Evolutionary conservation across 1,140 invertebrate species (phyloP), one percentile per base, ranked within the genome.

Genomic region (Conus ventricosus): DNA sequence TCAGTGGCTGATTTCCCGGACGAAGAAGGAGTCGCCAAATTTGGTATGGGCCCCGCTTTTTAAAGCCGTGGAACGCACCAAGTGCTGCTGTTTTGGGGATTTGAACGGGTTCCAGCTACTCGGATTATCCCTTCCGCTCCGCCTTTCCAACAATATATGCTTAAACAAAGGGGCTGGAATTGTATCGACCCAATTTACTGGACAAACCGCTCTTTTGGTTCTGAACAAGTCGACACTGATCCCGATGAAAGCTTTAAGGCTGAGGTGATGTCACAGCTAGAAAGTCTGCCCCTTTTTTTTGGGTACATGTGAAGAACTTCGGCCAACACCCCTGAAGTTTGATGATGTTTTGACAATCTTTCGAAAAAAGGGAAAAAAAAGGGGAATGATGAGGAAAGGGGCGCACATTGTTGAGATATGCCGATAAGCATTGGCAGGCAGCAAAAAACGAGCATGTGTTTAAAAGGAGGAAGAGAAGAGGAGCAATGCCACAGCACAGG

Each of bases 161-260:
- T 99, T 0, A 99, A 98, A n/a, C n/a, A 93, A 98, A 98, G 95
- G 99, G 99, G 96, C 95, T 99, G 82, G 98, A 99, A 96, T 95
- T 99, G 2, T 99, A 99, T 93, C 97, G 98, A 92, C 95, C 96
- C 23, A 97, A 97, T 53, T 94, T 99, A 84, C 89, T 99, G 39
- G 95, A 97, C 11, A 99, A 98, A 94, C 98, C 98, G 96, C 97
- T 4, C 96, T 99, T 76, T 95, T 99, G 87, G 95, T 98, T 84
- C 93, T 99, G 0, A 99, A 99, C 94, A 99, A 99, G 97, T 97
- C 99, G 99, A 99, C 94, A 92, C 90, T 17, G 93, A 95, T 86
- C 76, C 87, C 4, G 88, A 90, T 85, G 88, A 91, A 7, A 76
- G 87, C 51, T 82, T 86, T 83, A 91, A 91, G 25, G 84, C 92